Conservation (phyloP, 2,888 invertebrate species). For the Lithosia quadra region DNA sequence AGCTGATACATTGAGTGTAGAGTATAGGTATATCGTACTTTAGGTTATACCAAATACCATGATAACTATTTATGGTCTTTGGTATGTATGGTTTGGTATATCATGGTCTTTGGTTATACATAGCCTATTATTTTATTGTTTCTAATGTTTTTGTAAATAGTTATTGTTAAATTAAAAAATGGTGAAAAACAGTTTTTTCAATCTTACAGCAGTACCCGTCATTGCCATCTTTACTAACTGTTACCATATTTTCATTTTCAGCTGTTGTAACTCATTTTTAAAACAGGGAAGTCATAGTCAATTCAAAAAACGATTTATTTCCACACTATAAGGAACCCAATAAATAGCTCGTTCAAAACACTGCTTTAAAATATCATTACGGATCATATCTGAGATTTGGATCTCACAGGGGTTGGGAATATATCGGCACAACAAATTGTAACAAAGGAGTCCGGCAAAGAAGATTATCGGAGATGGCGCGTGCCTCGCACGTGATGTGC, state of each 20-base stretch:
- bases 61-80: too few relatives aligned
- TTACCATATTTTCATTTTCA: neutral
- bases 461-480: slow-evolving; percentile 83
- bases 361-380: slow-evolving; percentile 86
- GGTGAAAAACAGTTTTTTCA: too few relatives aligned
- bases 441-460: slow-evolving; percentile 84
- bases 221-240: neutral
- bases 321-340: slow-evolving; percentile 57
- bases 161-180: too few relatives aligned
- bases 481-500: slow-evolving; percentile 81
- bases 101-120: too few relatives aligned
- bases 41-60: too few relatives aligned
- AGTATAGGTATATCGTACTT: too few relatives aligned
- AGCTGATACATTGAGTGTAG: too few relatives aligned
- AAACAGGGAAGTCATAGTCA: neutral
- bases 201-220: neutral
- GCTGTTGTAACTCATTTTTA: too few relatives aligned
- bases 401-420: slow-evolving; percentile 75
- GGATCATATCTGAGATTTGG: slow-evolving; percentile 78
- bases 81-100: too few relatives aligned
- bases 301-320: slow-evolving; percentile 27
- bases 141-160: too few relatives aligned
- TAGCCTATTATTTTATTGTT: too few relatives aligned
- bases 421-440: slow-evolving; percentile 82
- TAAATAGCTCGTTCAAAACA: slow-evolving; percentile 72